Percentiles rank a stretch among this genome's conserved stretches.
Conservation (phyloP, 1,140 invertebrate species). For the Lordiphosa collinella region DNA sequence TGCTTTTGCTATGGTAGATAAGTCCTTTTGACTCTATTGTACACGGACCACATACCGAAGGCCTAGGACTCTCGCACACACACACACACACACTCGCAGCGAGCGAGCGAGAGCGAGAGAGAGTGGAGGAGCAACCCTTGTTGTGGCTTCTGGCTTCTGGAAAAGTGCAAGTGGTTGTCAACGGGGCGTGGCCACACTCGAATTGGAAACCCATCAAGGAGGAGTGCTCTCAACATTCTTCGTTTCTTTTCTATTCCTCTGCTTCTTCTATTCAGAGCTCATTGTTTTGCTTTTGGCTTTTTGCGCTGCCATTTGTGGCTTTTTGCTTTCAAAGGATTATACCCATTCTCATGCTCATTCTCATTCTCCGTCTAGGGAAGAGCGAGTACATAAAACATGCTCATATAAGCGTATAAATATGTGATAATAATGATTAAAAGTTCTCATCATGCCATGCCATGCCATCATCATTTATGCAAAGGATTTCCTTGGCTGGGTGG, state of each 20-base stretch:
- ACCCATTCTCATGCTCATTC: constrained; percentile 31
- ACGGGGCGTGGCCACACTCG: constrained; percentile 65
- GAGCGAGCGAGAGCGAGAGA: constrained; percentile 9
- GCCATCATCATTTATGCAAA: constrained; percentile 79
- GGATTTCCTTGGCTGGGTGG: constrained; percentile 44
- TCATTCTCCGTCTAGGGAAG: too few species aligned
- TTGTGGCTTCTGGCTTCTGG: constrained; percentile 37
- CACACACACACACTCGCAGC: constrained; percentile 15
- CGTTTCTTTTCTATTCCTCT: too few species aligned
- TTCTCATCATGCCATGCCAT: constrained; percentile 70
- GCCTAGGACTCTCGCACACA: constrained; percentile 19
- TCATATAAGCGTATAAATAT: constrained; percentile 80
- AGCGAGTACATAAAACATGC: constrained; percentile 79
- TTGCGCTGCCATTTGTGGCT: constrained; percentile 78
- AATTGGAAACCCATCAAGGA: constrained; percentile 61
- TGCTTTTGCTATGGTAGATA: constrained; percentile 12
- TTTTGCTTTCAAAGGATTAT: constrained; percentile 74
- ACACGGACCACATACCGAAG: constrained; percentile 11
- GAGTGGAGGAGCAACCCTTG: constrained; percentile 52
- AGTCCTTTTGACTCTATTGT: constrained; percentile 67
- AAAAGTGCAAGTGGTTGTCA: constrained; percentile 59
- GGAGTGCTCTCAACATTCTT: constrained; percentile 54
- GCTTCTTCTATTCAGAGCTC: background rate
- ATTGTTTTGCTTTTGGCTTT: constrained; percentile 53
- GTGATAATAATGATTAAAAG: constrained; percentile 80